Percentiles rank a stretch among this genome's conserved stretches.
These are phyloP conservation scores for Tipula vernalis DNA, from an alignment of 2,888 invertebrate species.

Conservation along the genomic window DNA sequence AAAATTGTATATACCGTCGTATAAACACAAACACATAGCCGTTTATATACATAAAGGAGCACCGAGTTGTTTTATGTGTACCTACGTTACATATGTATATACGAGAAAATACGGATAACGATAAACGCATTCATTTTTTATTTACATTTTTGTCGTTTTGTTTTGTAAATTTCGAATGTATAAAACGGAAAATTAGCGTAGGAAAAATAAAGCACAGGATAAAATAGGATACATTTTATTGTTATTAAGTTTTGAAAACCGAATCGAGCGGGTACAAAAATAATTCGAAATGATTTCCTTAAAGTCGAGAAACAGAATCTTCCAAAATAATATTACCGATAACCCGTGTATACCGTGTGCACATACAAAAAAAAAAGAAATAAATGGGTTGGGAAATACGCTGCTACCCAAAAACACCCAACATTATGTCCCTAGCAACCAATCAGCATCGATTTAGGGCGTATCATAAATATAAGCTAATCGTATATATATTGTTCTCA, in stretches of 20 bases:
- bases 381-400: not conserved
- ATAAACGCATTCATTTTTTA: slow-evolving; percentile 4
- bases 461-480: not conserved
- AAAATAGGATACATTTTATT: not conserved
- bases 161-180: not conserved
- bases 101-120: not conserved
- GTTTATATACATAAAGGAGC: not conserved
- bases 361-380: not conserved
- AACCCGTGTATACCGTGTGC: not conserved
- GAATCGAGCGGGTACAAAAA: not conserved
- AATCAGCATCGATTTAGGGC: not conserved
- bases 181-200: not conserved
- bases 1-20: not conserved
- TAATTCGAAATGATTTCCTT: not conserved
- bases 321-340: not conserved
- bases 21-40: not conserved
- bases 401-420: not conserved
- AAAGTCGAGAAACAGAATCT: not conserved
- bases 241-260: not conserved
- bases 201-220: not conserved
- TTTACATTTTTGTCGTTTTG: not conserved
- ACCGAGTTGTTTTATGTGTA: not conserved
- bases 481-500: not conserved
- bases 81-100: not conserved
- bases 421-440: not conserved